Percentiles rank a stretch among this genome's conserved stretches.
Conservation (phyloP, 2,113 vertebrate genomes). For the Pungitius pungitius region DNA sequence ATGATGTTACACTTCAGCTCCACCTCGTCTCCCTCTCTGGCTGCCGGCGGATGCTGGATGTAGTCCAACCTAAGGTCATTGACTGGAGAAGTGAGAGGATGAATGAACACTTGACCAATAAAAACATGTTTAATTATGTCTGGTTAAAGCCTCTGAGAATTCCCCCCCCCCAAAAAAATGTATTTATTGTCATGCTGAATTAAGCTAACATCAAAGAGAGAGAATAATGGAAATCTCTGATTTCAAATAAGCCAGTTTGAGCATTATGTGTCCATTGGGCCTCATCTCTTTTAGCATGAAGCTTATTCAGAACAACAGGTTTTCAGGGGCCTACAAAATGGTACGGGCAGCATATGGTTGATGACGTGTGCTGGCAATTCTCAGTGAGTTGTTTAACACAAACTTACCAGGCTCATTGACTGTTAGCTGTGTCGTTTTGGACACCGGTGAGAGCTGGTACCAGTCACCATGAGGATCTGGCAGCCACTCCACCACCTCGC, state of each 20-base stretch:
- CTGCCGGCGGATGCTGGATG: not conserved
- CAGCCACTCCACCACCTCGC: conserved; percentile 79
- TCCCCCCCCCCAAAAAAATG: not conserved
- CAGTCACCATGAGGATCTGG: conserved; percentile 73
- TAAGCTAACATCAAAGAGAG: too few species aligned
- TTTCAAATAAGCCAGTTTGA: not conserved
- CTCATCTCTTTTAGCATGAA: not conserved
- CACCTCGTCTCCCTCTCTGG: conserved; percentile 49
- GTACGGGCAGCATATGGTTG: not conserved
- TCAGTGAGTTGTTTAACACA: not conserved
- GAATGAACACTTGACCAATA: not conserved
- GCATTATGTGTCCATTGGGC: not conserved
- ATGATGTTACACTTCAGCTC: conserved; percentile 63
- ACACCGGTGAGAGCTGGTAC: conserved; percentile 61
- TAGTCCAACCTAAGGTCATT: conserved; percentile 52
- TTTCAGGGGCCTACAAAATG: not conserved
- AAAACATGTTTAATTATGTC: not conserved
- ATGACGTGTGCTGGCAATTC: not conserved
- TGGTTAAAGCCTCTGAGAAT: not conserved
- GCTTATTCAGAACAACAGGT: not conserved
- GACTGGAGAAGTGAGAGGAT: conserved; percentile 33
- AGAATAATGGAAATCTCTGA: not conserved
- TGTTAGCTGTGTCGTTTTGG: conserved; percentile 27
- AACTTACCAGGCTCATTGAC: conserved; percentile 66
- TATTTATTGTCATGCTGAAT: not conserved